Percentiles rank a stretch among this genome's conserved stretches.
Conservation (phyloP, 92 coral and sea anemone species). For the Montipora capitata region DNA sequence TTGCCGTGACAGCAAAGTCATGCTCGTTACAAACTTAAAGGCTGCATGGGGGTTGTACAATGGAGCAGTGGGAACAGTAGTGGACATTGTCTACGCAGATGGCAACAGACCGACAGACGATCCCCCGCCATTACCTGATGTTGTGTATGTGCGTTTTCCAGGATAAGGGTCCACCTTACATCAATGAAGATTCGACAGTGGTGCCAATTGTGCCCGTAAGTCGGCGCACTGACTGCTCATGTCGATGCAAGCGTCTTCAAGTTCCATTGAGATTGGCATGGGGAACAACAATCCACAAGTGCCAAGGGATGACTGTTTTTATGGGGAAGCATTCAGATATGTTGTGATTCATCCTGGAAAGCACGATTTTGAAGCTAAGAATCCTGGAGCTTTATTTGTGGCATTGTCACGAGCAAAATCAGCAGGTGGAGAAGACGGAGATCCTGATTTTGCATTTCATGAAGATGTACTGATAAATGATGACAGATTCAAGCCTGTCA, state of each 20-base stretch:
- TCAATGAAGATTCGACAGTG: conserved; percentile 36
- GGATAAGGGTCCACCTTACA: conserved; percentile 58
- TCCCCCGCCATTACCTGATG: conserved; percentile 47
- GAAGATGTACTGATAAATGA: conserved; percentile 53
- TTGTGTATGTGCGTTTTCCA: conserved; percentile 49
- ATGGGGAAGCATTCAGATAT: conserved; percentile 47
- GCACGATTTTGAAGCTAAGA: conserved; percentile 51
- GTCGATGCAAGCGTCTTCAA: conserved; percentile 48
- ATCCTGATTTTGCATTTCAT: conserved; percentile 70
- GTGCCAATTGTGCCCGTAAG: conserved; percentile 63
- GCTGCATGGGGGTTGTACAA: conserved; percentile 65
- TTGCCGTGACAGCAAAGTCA: conserved; percentile 58
- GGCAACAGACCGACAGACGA: conserved; percentile 49
- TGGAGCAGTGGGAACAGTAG: conserved; percentile 70
- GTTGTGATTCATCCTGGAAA: conserved; percentile 60
- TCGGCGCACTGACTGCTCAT: conserved; percentile 39
- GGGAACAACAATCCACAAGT: conserved; percentile 55
- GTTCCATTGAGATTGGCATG: conserved; percentile 61
- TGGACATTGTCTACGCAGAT: conserved; percentile 41
- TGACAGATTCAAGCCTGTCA: conserved; percentile 48
- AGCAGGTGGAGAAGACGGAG: conserved; percentile 28
- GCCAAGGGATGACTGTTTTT: conserved; percentile 51
- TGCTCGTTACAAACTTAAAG: conserved; percentile 51
- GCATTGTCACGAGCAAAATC: conserved; percentile 61
- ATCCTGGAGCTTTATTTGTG: conserved; percentile 66